phyloP scores from a whole-genome alignment of 2,888 invertebrate genomes.

The Andrena minutula region DNA sequence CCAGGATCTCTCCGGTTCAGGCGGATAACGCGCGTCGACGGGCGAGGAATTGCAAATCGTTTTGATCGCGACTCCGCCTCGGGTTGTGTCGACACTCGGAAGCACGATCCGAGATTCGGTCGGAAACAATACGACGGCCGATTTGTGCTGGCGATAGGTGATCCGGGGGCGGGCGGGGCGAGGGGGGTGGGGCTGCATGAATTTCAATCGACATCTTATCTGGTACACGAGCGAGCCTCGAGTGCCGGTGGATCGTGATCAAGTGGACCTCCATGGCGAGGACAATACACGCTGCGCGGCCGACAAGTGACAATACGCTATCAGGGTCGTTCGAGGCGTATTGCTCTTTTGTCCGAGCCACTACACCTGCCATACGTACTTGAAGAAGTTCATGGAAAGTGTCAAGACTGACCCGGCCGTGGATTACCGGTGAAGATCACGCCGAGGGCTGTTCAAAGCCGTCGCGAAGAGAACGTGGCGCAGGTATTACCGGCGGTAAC shows the following conservation, averaged over 20 bases:
- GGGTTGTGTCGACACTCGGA: constrained; percentile 60
- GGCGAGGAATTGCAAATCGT: constrained; percentile 51
- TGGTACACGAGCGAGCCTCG: constrained; percentile 79
- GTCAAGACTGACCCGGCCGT: constrained; percentile 65
- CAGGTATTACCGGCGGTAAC: constrained; percentile 40
- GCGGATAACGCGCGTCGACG: constrained; percentile 2
- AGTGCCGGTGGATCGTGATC: constrained; percentile 84
- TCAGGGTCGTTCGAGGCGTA: constrained; percentile 79
- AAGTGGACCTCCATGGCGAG: constrained; percentile 84
- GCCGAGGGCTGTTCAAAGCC: constrained; percentile 44
- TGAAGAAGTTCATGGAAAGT: constrained; percentile 65
- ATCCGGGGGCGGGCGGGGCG: constrained; percentile 19
- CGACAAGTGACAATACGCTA: constrained; percentile 82
- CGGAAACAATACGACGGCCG: constrained; percentile 76
- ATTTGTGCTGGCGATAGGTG: constrained; percentile 74
- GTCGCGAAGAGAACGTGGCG: constrained; percentile 25
- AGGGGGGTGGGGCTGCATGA: constrained; percentile 78
- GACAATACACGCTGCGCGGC: constrained; percentile 81
- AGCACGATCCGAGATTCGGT: constrained; percentile 63
- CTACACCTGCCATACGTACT: constrained; percentile 72
- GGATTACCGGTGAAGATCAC: constrained; percentile 57
- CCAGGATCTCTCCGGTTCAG: not conserved
- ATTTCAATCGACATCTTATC: constrained; percentile 85
- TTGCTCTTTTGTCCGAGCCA: constrained; percentile 84
- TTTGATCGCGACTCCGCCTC: constrained; percentile 36